phyloP scores from a whole-genome alignment of 2,797 vertebrate species.

The Tiaroga cobitis region DNA sequence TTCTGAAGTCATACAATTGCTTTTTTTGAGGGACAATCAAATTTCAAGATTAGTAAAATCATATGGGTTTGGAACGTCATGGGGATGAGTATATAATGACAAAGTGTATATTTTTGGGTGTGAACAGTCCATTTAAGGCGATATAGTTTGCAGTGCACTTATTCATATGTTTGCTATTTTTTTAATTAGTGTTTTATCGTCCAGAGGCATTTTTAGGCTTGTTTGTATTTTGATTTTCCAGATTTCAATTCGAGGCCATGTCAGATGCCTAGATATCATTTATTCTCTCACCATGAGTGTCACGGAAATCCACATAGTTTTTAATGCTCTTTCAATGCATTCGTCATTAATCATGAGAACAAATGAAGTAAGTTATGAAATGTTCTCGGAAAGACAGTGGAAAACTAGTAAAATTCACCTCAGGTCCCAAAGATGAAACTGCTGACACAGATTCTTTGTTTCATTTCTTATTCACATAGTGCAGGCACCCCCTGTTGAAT shows the following conservation, averaged over 20 bases:
- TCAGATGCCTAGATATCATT: constrained; percentile 1
- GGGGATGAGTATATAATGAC: neutral
- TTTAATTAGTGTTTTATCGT: neutral
- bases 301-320: constrained; percentile 2
- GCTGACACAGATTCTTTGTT: constrained; percentile 40
- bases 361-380: constrained; percentile 40
- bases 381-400: constrained; percentile 40
- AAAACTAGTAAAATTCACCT: constrained; percentile 41
- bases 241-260: neutral
- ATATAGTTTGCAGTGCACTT: neutral
- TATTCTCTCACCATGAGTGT: constrained; percentile 5
- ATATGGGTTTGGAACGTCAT: neutral
- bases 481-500: constrained; percentile 46
- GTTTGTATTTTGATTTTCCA: constrained; percentile 3
- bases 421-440: constrained; percentile 33
- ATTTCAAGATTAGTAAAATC: constrained; percentile 1
- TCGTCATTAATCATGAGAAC: constrained; percentile 34
- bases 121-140: neutral
- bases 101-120: neutral
- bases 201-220: neutral
- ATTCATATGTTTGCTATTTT: neutral
- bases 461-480: constrained; percentile 51
- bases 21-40: neutral
- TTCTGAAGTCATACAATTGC: neutral
- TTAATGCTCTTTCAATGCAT: constrained; percentile 29